These are phyloP conservation scores for Hydrotaea cyrtoneurina DNA, from an alignment of 2,888 invertebrate genomes.

Conservation along the genomic window DNA sequence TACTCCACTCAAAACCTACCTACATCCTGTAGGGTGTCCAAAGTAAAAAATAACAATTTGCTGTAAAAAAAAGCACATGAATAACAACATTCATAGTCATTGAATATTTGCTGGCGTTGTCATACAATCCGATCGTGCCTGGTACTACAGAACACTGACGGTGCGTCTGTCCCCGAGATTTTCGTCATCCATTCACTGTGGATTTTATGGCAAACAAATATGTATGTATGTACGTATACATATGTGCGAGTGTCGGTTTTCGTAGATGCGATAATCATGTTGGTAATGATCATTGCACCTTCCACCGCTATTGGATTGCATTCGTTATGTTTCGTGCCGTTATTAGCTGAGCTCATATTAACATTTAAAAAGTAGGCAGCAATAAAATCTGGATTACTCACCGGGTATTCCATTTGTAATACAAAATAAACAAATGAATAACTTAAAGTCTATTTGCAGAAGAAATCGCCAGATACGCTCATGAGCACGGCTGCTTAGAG, in stretches of 20 bases:
- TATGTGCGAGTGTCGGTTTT: not conserved
- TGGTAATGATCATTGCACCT: not conserved
- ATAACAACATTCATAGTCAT: not conserved
- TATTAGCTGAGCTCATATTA: not conserved
- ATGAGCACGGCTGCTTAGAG: no score
- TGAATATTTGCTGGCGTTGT: not conserved
- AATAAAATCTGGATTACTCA: not conserved
- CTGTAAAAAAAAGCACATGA: not conserved
- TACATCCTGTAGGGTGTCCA: not conserved
- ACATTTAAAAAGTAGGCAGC: not conserved
- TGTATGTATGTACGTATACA: not conserved
- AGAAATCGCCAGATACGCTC: no score
- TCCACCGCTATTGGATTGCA: not conserved
- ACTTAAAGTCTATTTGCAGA: no score
- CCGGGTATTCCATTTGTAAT: not conserved
- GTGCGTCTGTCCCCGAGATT: not conserved
- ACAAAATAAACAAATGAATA: not conserved
- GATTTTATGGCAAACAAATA: not conserved
- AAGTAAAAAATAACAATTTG: not conserved
- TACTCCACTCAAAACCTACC: no score
- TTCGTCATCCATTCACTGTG: not conserved
- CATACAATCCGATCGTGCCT: conserved; percentile 4
- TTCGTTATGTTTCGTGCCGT: not conserved
- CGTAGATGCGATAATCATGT: not conserved
- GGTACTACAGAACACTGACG: not conserved